Evolutionary conservation across 53 echinoderm and acorn worm species (phyloP).

Genomic region (Mesocentrotus franciscanus): DNA sequence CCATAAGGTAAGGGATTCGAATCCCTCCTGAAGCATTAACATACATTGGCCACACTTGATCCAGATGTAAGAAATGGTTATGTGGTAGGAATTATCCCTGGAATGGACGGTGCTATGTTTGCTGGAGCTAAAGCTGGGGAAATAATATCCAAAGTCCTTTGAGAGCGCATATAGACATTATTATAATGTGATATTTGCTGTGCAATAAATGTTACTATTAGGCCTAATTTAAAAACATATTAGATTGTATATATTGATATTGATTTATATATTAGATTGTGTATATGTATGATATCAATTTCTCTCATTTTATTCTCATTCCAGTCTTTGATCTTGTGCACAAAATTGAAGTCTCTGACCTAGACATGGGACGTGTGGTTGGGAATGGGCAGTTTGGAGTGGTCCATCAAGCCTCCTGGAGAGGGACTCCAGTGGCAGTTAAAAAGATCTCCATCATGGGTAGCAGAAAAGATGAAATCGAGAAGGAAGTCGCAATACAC

Average conservation of each 20-base stretch:
- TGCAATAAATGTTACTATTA: too few relatives aligned
- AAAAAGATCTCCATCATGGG: conserved; percentile 53
- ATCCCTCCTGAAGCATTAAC: too few relatives aligned
- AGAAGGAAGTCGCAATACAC: conserved; percentile 59
- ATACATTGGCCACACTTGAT: too few relatives aligned
- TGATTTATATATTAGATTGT: not conserved
- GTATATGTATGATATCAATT: not conserved
- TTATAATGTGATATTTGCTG: too few relatives aligned
- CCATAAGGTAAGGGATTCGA: too few relatives aligned
- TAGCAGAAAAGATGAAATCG: conserved; percentile 45
- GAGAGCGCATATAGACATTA: too few relatives aligned
- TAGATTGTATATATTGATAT: not conserved
- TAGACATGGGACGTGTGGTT: conserved; percentile 29
- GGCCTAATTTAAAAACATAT: too few relatives aligned
- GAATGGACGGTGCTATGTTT: too few relatives aligned
- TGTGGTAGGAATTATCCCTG: not conserved
- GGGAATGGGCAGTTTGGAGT: conserved; percentile 57
- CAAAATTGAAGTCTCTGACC: not conserved
- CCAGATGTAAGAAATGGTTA: not conserved
- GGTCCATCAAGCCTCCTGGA: conserved; percentile 52
- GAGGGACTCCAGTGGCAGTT: conserved; percentile 61
- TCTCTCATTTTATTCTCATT: not conserved
- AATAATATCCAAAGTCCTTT: too few relatives aligned
- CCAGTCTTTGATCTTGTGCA: conserved; percentile 56
- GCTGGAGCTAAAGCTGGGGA: too few relatives aligned